Evolutionary conservation across 2,113 vertebrate species (phyloP).

Genomic region (human): GRCh38 chr11:28679001-28679500

Average conservation of each 20-base stretch:
- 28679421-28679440: background rate
- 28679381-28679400: background rate
- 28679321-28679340: background rate
- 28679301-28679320: background rate
- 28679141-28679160: background rate
- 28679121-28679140: background rate
- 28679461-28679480: background rate
- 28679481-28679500: background rate
- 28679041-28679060: background rate
- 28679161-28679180: background rate
- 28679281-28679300: background rate
- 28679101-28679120: background rate
- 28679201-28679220: background rate
- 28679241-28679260: background rate
- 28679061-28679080: background rate
- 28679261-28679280: background rate
- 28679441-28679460: background rate
- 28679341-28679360: background rate
- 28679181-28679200: background rate
- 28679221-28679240: background rate
- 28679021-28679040: background rate
- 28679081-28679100: constrained; percentile 10
- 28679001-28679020: background rate
- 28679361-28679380: constrained; percentile 13
- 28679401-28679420: background rate